A percentile compares a stretch with the other conserved stretches of the same genome.
These are phyloP conservation scores for Drosophila atroscutellata DNA, from an alignment of 2,888 invertebrate species.

Conservation along the genomic window DNA sequence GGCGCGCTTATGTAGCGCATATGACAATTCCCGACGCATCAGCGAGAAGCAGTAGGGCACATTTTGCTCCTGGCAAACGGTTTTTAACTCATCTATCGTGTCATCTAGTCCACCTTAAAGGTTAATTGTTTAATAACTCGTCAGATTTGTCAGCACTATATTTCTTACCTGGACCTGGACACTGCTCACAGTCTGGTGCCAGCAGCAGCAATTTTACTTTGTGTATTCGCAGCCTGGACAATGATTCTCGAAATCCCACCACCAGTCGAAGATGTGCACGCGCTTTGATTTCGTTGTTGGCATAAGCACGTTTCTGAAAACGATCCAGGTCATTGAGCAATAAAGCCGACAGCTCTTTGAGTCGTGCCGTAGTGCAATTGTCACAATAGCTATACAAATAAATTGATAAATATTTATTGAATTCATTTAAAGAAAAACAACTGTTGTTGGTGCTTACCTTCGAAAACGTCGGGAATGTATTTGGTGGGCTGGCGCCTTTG, in stretches of 20 bases:
- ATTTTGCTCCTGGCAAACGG: slow-evolving; percentile 85
- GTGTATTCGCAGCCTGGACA: slow-evolving; percentile 86
- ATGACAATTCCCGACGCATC: slow-evolving; percentile 86
- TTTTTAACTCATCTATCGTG: slow-evolving; percentile 86
- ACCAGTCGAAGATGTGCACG: slow-evolving; percentile 87
- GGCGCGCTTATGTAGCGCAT: slow-evolving; percentile 86
- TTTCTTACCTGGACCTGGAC: slow-evolving; percentile 66
- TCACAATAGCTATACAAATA: slow-evolving; percentile 86
- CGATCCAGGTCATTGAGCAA: slow-evolving; percentile 87
- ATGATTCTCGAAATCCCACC: slow-evolving; percentile 88
- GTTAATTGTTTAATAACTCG: not conserved
- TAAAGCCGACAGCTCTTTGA: slow-evolving; percentile 85
- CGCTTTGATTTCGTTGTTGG: slow-evolving; percentile 87
- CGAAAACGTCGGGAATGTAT: slow-evolving; percentile 80
- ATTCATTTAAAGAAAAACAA: not conserved
- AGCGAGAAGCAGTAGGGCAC: slow-evolving; percentile 88
- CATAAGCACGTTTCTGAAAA: slow-evolving; percentile 88
- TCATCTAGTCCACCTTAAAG: slow-evolving; percentile 87
- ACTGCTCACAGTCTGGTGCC: slow-evolving; percentile 88
- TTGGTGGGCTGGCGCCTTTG: not conserved
- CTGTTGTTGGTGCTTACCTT: slow-evolving; percentile 57
- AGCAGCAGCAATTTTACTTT: slow-evolving; percentile 88
- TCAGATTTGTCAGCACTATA: not conserved
- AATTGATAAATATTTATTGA: not conserved
- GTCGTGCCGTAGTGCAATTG: slow-evolving; percentile 86